Evolutionary conservation across 2,797 vertebrate species (phyloP).

Genomic region (Anomalospiza imberbis): DNA sequence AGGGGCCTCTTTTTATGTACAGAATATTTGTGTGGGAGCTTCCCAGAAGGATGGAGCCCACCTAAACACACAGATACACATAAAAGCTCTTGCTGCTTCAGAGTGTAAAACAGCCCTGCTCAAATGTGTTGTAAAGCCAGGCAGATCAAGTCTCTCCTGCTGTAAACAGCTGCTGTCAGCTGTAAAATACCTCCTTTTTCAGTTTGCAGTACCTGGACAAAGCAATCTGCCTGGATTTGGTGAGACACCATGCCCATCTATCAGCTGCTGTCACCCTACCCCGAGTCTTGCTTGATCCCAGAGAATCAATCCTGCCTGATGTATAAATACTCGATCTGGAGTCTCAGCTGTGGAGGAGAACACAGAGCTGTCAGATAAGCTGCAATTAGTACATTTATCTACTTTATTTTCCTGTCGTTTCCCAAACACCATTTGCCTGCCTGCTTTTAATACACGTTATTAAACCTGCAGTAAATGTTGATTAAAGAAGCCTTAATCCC

Average conservation of each 20-base stretch:
- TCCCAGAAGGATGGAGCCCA: neutral
- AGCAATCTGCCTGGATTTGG: neutral
- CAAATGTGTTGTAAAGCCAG: neutral
- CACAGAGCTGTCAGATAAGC: slow-evolving; percentile 12
- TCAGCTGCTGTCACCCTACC: neutral
- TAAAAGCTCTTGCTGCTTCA: neutral
- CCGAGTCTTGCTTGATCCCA: neutral
- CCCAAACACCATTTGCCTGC: neutral
- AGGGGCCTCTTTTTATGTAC: neutral
- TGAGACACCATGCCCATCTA: neutral
- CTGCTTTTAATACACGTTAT: neutral
- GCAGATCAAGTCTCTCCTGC: neutral
- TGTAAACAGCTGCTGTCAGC: neutral
- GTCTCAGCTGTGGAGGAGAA: neutral
- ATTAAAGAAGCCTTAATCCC: slow-evolving; percentile 18
- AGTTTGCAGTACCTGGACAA: neutral
- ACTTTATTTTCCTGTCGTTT: slow-evolving; percentile 18
- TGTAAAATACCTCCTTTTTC: neutral
- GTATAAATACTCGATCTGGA: neutral
- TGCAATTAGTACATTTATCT: slow-evolving; percentile 46
- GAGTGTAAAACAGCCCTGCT: neutral
- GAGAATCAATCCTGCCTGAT: slow-evolving; percentile 15
- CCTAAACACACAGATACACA: neutral
- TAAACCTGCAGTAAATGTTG: slow-evolving; percentile 25
- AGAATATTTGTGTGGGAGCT: neutral